phyloP scores from a whole-genome alignment of 2,797 vertebrate species.

The Kryptolebias ocellatus region DNA sequence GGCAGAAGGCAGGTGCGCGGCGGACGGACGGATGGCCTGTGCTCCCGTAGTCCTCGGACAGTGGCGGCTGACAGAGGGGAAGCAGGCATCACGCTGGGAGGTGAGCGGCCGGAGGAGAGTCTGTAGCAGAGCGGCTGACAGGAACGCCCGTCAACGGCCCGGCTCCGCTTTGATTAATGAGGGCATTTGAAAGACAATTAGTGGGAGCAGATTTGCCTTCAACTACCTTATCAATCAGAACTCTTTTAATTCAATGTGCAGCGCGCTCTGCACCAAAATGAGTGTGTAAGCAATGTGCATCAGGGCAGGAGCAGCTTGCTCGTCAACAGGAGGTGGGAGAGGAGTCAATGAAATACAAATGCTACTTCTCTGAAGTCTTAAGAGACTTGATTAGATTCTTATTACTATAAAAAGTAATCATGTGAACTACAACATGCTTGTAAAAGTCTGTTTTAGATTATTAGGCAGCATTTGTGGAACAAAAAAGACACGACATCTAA shows the following conservation, averaged over 20 bases:
- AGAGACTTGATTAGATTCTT: conserved; percentile 13
- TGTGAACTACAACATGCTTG: too few relatives aligned
- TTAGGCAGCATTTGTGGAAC: too few relatives aligned
- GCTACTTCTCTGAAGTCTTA: conserved; percentile 20
- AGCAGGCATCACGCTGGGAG: conserved; percentile 89
- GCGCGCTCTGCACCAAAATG: conserved; percentile 78
- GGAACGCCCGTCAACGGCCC: conserved; percentile 84
- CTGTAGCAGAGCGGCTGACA: conserved; percentile 86
- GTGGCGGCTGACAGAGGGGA: conserved; percentile 75
- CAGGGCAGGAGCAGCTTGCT: conserved; percentile 73
- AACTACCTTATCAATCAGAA: conserved; percentile 95
- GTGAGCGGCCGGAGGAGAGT: conserved; percentile 84
- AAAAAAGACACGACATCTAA: too few relatives aligned
- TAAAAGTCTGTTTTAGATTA: too few relatives aligned
- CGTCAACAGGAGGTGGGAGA: conserved; percentile 60
- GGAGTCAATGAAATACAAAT: conserved; percentile 52
- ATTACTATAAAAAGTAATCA: background rate
- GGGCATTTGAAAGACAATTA: conserved; percentile 99
- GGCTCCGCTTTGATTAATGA: conserved; percentile 94
- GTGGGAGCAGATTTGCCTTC: conserved; percentile 94
- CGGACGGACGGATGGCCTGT: conserved; percentile 82
- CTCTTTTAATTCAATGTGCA: conserved; percentile 88
- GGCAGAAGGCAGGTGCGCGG: conserved; percentile 90
- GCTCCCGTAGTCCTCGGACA: conserved; percentile 74
- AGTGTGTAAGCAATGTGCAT: conserved; percentile 79